Percentiles rank a stretch among this genome's conserved stretches.
Evolutionary conservation across 1,140 invertebrate genomes (phyloP).

Genomic region (Archivesica marissinica): DNA sequence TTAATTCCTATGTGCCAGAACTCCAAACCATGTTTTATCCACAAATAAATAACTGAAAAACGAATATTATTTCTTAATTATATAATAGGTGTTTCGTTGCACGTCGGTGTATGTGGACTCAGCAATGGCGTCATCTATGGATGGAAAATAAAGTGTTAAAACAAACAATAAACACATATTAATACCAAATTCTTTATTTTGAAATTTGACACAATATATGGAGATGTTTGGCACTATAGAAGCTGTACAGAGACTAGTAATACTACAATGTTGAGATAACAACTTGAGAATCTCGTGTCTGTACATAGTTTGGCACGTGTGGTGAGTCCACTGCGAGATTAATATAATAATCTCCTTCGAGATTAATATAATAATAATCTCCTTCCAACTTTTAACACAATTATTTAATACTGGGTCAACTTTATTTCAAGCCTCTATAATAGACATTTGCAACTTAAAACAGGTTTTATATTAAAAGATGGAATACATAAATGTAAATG

Average conservation of each 20-base stretch:
- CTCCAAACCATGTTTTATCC: too few relatives aligned
- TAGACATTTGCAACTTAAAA: background rate
- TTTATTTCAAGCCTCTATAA: background rate
- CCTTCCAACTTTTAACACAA: background rate
- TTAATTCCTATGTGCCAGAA: too few relatives aligned
- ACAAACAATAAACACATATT: background rate
- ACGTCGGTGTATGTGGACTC: too few relatives aligned
- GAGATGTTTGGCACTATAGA: slow-evolving; percentile 41
- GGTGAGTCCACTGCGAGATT: slow-evolving; percentile 25
- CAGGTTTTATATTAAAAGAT: background rate
- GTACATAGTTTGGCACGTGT: slow-evolving; percentile 41
- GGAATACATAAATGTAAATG: too few relatives aligned
- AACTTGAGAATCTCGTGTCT: slow-evolving; percentile 24
- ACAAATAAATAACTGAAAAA: too few relatives aligned
- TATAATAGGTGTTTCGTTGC: too few relatives aligned
- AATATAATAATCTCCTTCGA: too few relatives aligned
- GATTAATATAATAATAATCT: background rate
- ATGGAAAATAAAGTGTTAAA: too few relatives aligned
- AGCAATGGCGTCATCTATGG: too few relatives aligned
- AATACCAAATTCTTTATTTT: slow-evolving; percentile 49
- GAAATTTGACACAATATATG: slow-evolving; percentile 25
- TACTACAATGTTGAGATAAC: slow-evolving; percentile 22
- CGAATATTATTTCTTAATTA: too few relatives aligned
- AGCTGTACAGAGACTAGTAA: slow-evolving; percentile 27
- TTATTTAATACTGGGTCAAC: background rate